phyloP scores from a whole-genome alignment of 2,113 vertebrate genomes.

The Egretta garzetta region DNA sequence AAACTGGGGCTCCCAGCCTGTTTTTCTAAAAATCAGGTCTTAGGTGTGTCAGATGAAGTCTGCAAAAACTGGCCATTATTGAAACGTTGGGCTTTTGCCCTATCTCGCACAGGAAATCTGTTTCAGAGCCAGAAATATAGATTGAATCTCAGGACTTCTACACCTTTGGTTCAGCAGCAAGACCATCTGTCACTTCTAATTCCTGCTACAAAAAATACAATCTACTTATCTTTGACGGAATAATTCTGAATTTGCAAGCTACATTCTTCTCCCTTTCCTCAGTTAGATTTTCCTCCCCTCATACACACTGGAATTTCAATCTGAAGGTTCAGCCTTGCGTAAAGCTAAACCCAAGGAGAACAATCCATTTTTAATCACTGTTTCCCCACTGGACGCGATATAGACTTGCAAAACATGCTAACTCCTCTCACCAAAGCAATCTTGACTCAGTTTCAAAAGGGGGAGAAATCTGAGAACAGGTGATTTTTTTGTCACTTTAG shows the following conservation, averaged over 20 bases:
- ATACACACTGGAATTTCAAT: neutral
- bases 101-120: constrained; percentile 16
- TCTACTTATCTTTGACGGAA: constrained; percentile 39
- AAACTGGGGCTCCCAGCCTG: neutral
- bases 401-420: neutral
- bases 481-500: neutral
- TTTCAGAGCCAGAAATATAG: constrained; percentile 41
- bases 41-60: neutral
- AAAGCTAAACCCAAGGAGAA: neutral
- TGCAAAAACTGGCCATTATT: neutral
- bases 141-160: constrained; percentile 35
- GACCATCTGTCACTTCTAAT: constrained; percentile 58
- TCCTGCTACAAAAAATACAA: constrained; percentile 47
- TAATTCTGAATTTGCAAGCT: constrained; percentile 24
- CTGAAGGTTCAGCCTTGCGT: constrained; percentile 1
- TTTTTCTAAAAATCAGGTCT: neutral
- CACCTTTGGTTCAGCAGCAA: constrained; percentile 46
- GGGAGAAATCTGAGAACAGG: neutral
- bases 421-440: neutral
- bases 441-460: neutral
- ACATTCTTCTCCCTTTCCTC: neutral
- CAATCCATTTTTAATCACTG: neutral
- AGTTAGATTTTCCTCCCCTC: neutral
- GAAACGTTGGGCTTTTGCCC: neutral
- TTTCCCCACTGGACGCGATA: neutral